Evolutionary conservation across 2,888 invertebrate genomes (phyloP).

Genomic region (Gonocerus acuteangulatus): DNA sequence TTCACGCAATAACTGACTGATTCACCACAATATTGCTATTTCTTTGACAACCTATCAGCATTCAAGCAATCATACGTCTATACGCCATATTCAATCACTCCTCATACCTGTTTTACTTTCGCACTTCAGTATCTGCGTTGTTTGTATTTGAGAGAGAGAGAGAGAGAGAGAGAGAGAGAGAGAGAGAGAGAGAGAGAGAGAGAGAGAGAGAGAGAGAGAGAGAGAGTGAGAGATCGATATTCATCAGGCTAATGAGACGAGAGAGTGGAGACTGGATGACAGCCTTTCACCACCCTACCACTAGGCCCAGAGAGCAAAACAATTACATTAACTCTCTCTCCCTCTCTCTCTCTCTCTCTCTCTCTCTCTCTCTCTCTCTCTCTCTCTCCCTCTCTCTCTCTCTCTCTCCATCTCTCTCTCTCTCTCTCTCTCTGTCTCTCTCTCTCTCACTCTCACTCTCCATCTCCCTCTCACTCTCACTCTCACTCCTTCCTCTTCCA

Average conservation of each 20-base stretch:
- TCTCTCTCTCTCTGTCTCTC: conserved; percentile 27
- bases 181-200: too few species aligned
- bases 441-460: conserved; percentile 14
- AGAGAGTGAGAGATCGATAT: conserved; percentile 23
- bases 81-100: too few species aligned
- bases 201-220: neutral
- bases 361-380: conserved; percentile 27
- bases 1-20: too few species aligned
- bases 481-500: neutral
- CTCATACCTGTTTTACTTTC: too few species aligned
- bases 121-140: too few species aligned
- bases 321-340: conserved; percentile 33
- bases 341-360: neutral
- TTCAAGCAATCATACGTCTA: too few species aligned
- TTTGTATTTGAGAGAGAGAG: too few species aligned
- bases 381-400: conserved; percentile 25
- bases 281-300: conserved; percentile 28
- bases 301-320: conserved; percentile 19
- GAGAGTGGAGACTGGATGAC: conserved; percentile 24
- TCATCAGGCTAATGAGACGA: conserved; percentile 33
- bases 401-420: conserved; percentile 18
- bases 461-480: conserved; percentile 29
- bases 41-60: too few species aligned
- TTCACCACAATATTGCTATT: too few species aligned
- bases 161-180: too few species aligned